Evolutionary conservation across 2,797 vertebrate genomes (phyloP), one percentile per base, ranked within the genome.

Genomic region (Sebastiscus albofasciatus): DNA sequence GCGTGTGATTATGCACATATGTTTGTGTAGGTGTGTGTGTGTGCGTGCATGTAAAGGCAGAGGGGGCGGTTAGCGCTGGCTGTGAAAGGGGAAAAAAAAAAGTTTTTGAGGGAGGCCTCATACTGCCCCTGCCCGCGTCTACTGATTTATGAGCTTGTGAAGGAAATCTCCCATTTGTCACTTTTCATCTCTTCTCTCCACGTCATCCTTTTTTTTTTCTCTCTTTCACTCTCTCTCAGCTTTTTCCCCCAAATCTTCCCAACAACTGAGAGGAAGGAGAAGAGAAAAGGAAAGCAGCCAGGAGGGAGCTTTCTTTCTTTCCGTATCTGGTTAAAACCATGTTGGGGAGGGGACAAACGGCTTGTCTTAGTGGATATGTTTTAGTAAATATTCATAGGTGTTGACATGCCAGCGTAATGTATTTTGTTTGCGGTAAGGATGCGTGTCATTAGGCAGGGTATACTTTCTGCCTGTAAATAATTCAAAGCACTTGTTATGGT

Each of bases 111-210:
- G 60, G 80, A 89, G 91, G 85, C 89, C 86, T 89, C 81, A 42
- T 73, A 74, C 70, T 89, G 90, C 82, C 82, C 80, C 82, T 78
- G 89, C 84, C 82, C 33, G 69, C 60, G 70, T 90, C 80, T 87
- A 46, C 87, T 91, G 90, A 94, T 94, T 95, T 94, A 95, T 91
- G 85, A 84, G 83, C 90, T 91, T 87, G 82, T 89, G 92, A 90
- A 93, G 94, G 93, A 95, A 94, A 95, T 95, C 87, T 94, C 93
- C 93, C 89, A 94, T 95, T 95, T 95, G 93, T 94, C 91, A 90
- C 90, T 90, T 94, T 90, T 93, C 87, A 87, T 94, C 89, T 92
- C 60, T 90, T 92, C 93, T 91, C 84, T 86, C 80, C 62, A 80
- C 72, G 26, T 83, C 71, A 77, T 46, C 61, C 71, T 83, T 87